A percentile compares a stretch with the other conserved stretches of the same genome.
Conservation (phyloP, 2,888 invertebrate species). For the Drosophila borborema region DNA sequence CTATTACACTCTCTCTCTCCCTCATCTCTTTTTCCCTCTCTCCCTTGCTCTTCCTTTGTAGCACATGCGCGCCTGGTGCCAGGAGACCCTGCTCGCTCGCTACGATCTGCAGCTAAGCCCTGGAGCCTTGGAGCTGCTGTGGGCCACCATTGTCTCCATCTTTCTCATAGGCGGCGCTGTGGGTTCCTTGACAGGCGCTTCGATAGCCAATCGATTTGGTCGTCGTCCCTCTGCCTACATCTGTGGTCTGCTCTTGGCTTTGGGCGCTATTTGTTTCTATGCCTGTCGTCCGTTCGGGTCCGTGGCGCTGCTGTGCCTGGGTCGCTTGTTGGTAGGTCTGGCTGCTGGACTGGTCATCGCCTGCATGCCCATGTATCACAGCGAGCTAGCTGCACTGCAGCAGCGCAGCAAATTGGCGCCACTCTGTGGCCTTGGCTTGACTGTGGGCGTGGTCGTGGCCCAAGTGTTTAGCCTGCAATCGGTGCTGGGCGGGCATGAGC, state of each 20-base stretch:
- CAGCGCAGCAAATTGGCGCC: slow-evolving; percentile 94
- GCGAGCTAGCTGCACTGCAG: slow-evolving; percentile 92
- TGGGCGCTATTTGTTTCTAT: slow-evolving; percentile 90
- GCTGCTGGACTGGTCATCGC: slow-evolving; percentile 93
- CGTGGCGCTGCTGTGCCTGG: slow-evolving; percentile 91
- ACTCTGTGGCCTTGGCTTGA: slow-evolving; percentile 87
- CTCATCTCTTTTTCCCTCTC: neutral
- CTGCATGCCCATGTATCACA: slow-evolving; percentile 95
- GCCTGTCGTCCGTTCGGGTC: slow-evolving; percentile 88
- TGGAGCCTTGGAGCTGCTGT: slow-evolving; percentile 88
- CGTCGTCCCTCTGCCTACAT: slow-evolving; percentile 88
- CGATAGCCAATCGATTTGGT: slow-evolving; percentile 90
- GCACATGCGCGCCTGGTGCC: slow-evolving; percentile 90
- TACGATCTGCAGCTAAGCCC: slow-evolving; percentile 87
- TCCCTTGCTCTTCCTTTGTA: slow-evolving; percentile 25
- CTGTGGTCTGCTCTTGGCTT: slow-evolving; percentile 89
- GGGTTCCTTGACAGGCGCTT: slow-evolving; percentile 93
- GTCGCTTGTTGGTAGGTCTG: slow-evolving; percentile 91
- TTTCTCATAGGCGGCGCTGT: slow-evolving; percentile 95
- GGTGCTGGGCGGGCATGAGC: slow-evolving; percentile 86
- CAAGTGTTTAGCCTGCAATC: slow-evolving; percentile 82
- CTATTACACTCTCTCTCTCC: neutral
- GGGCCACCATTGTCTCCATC: slow-evolving; percentile 93
- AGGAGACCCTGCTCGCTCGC: slow-evolving; percentile 88
- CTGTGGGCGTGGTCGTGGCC: slow-evolving; percentile 84